These are phyloP conservation scores for Drosophila multiciliata DNA, from an alignment of 2,888 invertebrate genomes.

Conservation along the genomic window DNA sequence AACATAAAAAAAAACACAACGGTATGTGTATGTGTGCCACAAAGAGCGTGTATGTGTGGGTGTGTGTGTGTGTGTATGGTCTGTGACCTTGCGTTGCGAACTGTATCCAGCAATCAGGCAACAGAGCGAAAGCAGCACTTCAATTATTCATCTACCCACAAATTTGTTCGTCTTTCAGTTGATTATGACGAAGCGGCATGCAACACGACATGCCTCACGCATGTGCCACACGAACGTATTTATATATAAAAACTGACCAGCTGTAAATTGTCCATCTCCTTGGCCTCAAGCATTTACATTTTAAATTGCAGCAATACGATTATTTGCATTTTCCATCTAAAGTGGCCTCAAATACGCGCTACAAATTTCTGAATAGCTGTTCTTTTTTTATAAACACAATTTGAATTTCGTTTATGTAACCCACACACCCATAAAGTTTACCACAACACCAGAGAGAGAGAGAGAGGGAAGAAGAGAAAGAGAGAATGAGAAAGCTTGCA, in stretches of 20 bases:
- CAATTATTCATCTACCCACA: slow-evolving; percentile 73
- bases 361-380: slow-evolving; percentile 50
- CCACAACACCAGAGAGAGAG: slow-evolving; percentile 2
- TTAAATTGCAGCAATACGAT: slow-evolving; percentile 75
- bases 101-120: slow-evolving; percentile 69
- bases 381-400: slow-evolving; percentile 45
- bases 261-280: slow-evolving; percentile 56
- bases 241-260: slow-evolving; percentile 39
- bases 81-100: slow-evolving; percentile 44
- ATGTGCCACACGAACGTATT: slow-evolving; percentile 16
- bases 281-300: slow-evolving; percentile 76
- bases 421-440: slow-evolving; percentile 11
- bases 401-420: slow-evolving; percentile 63
- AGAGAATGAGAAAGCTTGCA: slow-evolving; percentile 26
- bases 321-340: slow-evolving; percentile 68
- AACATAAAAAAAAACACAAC: slow-evolving; percentile 8
- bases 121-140: slow-evolving; percentile 69
- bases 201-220: slow-evolving; percentile 32
- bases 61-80: slow-evolving; percentile 9
- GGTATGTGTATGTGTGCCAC: neutral
- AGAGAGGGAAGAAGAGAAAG: neutral
- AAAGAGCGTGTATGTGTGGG: neutral
- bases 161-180: slow-evolving; percentile 27
- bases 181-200: slow-evolving; percentile 60
- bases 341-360: slow-evolving; percentile 64